Evolutionary conservation across 2,888 invertebrate genomes (phyloP), one percentile per base, ranked within the genome.

Genomic region (Lasioglossum malachurum): DNA sequence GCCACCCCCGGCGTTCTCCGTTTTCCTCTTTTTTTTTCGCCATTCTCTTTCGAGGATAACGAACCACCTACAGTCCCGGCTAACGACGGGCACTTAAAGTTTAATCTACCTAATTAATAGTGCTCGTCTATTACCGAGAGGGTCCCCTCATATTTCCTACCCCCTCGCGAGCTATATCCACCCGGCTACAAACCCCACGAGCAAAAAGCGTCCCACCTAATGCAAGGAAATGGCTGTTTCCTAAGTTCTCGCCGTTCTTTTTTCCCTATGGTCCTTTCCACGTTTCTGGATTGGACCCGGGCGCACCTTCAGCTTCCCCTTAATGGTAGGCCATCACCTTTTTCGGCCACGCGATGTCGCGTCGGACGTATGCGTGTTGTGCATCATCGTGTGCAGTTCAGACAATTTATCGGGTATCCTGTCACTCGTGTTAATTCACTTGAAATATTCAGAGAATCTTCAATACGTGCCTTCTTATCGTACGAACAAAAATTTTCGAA

Each of bases 61-160:
- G 86, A 90, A 89, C 88, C 87, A 83, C 86, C 89, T 87, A 84
- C 87, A 90, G 86, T 82, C 87, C 85, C 83, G 83, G 90, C 90
- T 93, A 93, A 93, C 91, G 92, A 93, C 84, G 90, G 89, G 90
- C 92, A 93, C 93, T 93, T 93, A 90, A 91, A 92, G 91, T 93
- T 94, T 94, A 94, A 94, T 94, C 93, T 93, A 91, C 91, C 92
- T 94, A 94, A 94, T 94, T 94, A 94, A 94, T 94, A 93, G 93
- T 92, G 90, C 93, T 92, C 94, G 92, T 94, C 92, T 91, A 94
- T 94, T 93, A 93, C 91, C 89, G 85, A 80, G 90, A 90, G 89
- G 88, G 90, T 89, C 89, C 88, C 85, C 91, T 93, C 91, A 93
- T 94, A 93, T 93, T 94, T 94, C 86, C 91, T 89, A 85, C 82